These are phyloP conservation scores for Cyanoliseus patagonus DNA, from an alignment of 2,113 vertebrate species.

Conservation along the genomic window DNA sequence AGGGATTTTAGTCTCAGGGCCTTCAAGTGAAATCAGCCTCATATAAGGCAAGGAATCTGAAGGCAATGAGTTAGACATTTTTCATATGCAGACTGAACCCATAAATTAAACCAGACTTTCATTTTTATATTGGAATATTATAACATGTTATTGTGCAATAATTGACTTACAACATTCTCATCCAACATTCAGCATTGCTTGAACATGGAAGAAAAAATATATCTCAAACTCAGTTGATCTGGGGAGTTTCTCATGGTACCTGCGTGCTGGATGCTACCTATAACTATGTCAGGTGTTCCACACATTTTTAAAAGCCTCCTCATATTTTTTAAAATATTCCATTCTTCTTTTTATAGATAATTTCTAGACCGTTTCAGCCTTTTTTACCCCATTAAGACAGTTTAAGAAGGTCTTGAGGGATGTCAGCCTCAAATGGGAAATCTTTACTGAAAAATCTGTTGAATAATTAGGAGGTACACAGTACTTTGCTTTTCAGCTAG, in stretches of 20 bases:
- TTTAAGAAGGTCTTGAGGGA: background rate
- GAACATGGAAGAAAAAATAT: background rate
- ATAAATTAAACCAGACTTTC: background rate
- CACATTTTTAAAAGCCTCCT: background rate
- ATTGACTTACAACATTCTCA: background rate
- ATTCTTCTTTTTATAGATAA: background rate
- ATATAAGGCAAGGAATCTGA: background rate
- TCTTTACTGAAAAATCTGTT: background rate
- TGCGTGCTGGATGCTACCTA: background rate
- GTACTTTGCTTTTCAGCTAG: background rate
- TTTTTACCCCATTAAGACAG: background rate
- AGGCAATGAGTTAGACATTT: background rate
- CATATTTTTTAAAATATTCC: background rate
- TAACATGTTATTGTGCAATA: background rate
- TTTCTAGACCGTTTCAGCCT: background rate
- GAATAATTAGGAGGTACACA: background rate
- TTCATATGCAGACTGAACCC: background rate
- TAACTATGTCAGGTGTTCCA: background rate
- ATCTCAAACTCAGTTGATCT: background rate
- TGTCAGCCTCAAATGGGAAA: background rate
- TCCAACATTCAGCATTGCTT: background rate
- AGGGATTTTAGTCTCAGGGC: background rate
- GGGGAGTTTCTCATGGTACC: background rate
- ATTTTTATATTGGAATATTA: background rate
- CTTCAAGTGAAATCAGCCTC: background rate